These are phyloP conservation scores for Numida meleagris DNA, from an alignment of 2,113 vertebrate species.

Conservation along the genomic window DNA sequence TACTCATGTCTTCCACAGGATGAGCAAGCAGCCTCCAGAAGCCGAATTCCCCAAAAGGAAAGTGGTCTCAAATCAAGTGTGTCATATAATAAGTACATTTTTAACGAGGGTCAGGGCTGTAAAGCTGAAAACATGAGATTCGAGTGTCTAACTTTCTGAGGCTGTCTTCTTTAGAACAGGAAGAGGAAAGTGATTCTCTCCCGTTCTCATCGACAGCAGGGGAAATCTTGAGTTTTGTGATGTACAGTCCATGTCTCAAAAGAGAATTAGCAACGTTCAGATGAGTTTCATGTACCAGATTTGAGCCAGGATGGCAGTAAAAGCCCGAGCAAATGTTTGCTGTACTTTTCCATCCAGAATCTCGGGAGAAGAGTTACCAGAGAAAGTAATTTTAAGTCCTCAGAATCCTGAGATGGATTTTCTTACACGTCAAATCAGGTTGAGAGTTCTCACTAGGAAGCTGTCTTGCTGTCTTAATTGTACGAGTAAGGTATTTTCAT, in stretches of 20 bases:
- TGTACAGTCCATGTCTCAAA: not conserved
- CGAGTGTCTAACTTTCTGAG: not conserved
- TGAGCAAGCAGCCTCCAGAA: not conserved
- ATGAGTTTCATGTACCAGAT: conserved; percentile 15
- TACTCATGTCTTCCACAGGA: not conserved
- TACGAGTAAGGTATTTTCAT: conserved; percentile 6
- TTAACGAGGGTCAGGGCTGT: not conserved
- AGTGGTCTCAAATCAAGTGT: not conserved
- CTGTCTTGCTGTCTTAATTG: not conserved
- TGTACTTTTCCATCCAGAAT: conserved; percentile 25
- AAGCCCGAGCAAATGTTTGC: not conserved
- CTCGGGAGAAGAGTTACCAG: conserved; percentile 34
- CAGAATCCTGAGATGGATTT: not conserved
- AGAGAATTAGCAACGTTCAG: conserved; percentile 25
- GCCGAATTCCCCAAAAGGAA: not conserved
- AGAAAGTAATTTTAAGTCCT: conserved; percentile 18
- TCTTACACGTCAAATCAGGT: not conserved
- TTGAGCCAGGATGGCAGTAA: conserved; percentile 31
- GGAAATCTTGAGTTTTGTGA: not conserved
- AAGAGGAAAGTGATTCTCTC: not conserved
- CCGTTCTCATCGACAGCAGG: not conserved
- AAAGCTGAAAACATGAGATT: not conserved
- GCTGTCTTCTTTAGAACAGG: not conserved
- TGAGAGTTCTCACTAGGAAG: conserved; percentile 29
- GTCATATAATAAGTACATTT: not conserved